Evolutionary conservation across 2,113 vertebrate genomes (phyloP), one percentile per base, ranked within the genome.

Genomic region (Pachypanchax playfairii): DNA sequence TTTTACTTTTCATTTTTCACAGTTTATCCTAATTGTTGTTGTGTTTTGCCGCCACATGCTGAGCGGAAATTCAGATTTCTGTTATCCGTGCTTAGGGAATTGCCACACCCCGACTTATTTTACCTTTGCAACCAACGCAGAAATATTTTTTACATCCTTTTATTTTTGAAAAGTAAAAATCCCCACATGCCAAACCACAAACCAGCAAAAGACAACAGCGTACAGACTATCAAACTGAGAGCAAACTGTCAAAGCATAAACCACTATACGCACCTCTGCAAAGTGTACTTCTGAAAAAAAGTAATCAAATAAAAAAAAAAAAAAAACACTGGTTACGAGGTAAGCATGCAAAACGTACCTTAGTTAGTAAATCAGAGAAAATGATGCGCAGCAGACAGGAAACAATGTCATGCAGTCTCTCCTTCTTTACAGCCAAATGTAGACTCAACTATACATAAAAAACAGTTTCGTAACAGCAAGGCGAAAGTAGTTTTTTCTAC

Each of bases 301-400:
- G 9, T 9, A 42, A 90, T 85, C 17, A 41, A 26, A 38, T 24
- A 38, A 8, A 15, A 42, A 20, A n/a, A 18, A 38, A 21, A 61
- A 35, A n/a, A 68, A 21, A n/a, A 80, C 85, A 85, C 85, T 85
- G 82, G 79, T 91, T 80, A 70, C 70, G 75, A 73, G 43, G 60
- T 76, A 90, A 88, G 68, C 89, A 89, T 91, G 90, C 89, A 89
- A 85, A 91, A 93, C 88, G 52, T 91, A 92, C 92, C 91, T 92
- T 88, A 80, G 73, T 92, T 88, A 80, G 73, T 82, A 81, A 83
- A 87, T 89, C 81, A 80, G 87, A 88, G 84, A 90, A 83, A 85
- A 73, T 64, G 85, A 79, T 75, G 80, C 70, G 82, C 41, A 49
- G 72, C 60, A 44, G 80, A 82, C 76, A 65, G 78, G 84, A 88